phyloP scores from a whole-genome alignment of 2,888 invertebrate genomes.

The Epsilonema sp. region DNA sequence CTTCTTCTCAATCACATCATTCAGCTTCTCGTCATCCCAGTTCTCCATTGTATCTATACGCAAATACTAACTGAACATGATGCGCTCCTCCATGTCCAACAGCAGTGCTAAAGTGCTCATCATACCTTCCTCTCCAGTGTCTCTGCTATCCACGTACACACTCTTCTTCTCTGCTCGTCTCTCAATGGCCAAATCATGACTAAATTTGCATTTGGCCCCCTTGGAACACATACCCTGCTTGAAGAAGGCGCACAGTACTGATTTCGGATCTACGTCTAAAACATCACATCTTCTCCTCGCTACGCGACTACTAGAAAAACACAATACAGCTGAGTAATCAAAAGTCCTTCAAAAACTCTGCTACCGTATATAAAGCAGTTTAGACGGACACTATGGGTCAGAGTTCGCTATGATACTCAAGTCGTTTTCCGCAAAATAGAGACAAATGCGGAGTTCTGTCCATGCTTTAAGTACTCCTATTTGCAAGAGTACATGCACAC shows the following conservation, averaged over 20 bases:
- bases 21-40: slow-evolving; percentile 89
- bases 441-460: no score
- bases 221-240: slow-evolving; percentile 92
- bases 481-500: no score
- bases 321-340: no score
- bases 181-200: slow-evolving; percentile 80
- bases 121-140: slow-evolving; percentile 10
- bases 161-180: slow-evolving; percentile 93
- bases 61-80: background rate
- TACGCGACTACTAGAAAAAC: no score
- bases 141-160: slow-evolving; percentile 56
- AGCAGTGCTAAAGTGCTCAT: background rate
- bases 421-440: no score
- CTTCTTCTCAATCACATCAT: slow-evolving; percentile 85
- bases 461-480: no score
- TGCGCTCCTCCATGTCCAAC: background rate
- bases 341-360: no score
- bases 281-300: no score
- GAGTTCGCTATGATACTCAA: no score
- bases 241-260: slow-evolving; percentile 90
- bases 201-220: slow-evolving; percentile 95
- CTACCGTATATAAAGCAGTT: no score
- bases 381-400: no score
- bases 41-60: slow-evolving; percentile 60
- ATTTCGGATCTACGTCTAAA: slow-evolving; percentile 86